Percentiles rank a stretch among this genome's conserved stretches.
These are phyloP conservation scores for Ostrea edulis DNA, from an alignment of 1,140 invertebrate genomes.

Conservation along the genomic window DNA sequence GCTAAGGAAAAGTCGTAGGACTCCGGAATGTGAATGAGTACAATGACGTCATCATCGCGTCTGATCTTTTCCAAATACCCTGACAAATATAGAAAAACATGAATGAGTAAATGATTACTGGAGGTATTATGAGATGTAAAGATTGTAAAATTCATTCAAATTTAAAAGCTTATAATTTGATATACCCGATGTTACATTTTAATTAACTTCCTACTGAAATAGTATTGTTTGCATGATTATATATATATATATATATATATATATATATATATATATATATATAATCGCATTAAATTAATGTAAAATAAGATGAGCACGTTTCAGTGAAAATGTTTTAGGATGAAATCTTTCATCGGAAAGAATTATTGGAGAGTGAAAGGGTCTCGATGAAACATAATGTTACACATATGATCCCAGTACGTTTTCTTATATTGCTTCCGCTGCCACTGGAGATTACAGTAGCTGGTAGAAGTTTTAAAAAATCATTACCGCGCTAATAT, in stretches of 20 bases:
- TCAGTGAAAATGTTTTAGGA: neutral
- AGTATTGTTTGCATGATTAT: too few species aligned
- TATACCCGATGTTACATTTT: too few species aligned
- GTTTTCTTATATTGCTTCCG: neutral
- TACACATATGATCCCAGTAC: neutral
- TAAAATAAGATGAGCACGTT: neutral
- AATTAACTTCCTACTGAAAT: too few species aligned
- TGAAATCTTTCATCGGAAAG: neutral
- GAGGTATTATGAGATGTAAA: too few species aligned
- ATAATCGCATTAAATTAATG: too few species aligned
- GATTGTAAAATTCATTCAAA: too few species aligned
- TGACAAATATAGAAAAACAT: conserved; percentile 40
- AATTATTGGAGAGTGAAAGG: neutral
- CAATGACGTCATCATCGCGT: conserved; percentile 60
- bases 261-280: too few species aligned
- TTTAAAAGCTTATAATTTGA: too few species aligned
- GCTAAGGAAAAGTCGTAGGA: conserved; percentile 71
- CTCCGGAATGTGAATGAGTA: conserved; percentile 70
- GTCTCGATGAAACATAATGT: neutral
- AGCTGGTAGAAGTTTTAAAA: too few species aligned
- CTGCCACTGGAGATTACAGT: neutral
- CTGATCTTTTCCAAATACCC: conserved; percentile 69
- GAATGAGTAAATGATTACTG: too few species aligned
- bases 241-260: too few species aligned
- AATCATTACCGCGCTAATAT: neutral